Percentiles rank a stretch among this genome's conserved stretches.
These are phyloP conservation scores for Chionodraco myersi DNA, from an alignment of 2,113 vertebrate species.

Conservation along the genomic window DNA sequence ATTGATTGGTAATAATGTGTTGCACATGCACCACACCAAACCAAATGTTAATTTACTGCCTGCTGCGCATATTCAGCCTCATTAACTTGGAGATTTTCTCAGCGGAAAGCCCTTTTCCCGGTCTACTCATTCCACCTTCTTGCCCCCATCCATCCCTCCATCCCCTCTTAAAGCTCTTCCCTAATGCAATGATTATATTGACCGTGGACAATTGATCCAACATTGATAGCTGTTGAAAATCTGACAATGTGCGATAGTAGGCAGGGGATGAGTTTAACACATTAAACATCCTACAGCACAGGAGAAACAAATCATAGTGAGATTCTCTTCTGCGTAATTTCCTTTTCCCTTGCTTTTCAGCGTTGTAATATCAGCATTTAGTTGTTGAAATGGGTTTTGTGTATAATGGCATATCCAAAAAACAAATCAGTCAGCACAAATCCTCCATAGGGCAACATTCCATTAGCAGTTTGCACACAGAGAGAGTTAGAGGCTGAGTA, in stretches of 20 bases:
- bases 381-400: not conserved
- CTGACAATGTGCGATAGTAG: not conserved
- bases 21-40: not conserved
- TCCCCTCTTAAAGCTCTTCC: not conserved
- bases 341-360: not conserved
- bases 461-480: slow-evolving; percentile 27
- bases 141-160: not conserved
- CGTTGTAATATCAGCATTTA: not conserved
- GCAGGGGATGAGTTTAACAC: not conserved
- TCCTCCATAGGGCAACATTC: not conserved
- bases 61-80: slow-evolving; percentile 33
- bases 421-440: slow-evolving; percentile 11
- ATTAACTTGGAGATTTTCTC: slow-evolving; percentile 38
- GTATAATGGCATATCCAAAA: slow-evolving; percentile 2
- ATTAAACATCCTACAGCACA: not conserved
- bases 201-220: slow-evolving; percentile 2
- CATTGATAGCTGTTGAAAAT: slow-evolving; percentile 7
- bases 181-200: slow-evolving; percentile 10
- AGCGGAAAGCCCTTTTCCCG: slow-evolving; percentile 4
- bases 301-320: not conserved
- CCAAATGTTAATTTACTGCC: slow-evolving; percentile 46
- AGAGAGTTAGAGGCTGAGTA: slow-evolving; percentile 13
- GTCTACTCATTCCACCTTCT: not conserved
- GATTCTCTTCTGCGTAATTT: not conserved
- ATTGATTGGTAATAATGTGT: slow-evolving; percentile 20